These are phyloP conservation scores for Rafetus swinhoei DNA, from an alignment of 2,113 vertebrate species.

Conservation along the genomic window DNA sequence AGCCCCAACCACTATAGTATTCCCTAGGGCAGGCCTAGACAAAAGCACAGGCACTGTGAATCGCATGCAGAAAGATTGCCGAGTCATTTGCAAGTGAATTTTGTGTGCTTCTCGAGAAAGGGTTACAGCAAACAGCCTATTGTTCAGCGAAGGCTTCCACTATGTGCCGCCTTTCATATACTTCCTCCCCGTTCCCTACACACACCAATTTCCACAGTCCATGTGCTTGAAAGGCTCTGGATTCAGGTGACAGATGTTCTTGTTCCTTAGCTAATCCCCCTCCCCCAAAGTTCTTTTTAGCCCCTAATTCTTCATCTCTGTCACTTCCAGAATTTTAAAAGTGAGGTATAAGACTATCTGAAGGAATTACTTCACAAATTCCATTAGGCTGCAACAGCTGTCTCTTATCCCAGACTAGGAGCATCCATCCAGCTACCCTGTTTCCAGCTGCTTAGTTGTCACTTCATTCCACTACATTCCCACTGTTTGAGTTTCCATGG, in stretches of 20 bases:
- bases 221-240: not conserved
- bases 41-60: not conserved
- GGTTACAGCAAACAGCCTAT: not conserved
- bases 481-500: not conserved
- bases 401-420: not conserved
- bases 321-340: constrained; percentile 16
- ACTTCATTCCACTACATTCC: not conserved
- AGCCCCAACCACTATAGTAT: not conserved
- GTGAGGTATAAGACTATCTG: not conserved
- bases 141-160: not conserved
- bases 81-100: not conserved
- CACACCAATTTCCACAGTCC: not conserved
- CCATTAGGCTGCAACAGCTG: not conserved
- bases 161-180: not conserved
- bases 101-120: not conserved
- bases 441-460: constrained; percentile 35
- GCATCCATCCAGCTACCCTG: not conserved
- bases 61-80: not conserved
- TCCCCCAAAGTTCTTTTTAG: not conserved
- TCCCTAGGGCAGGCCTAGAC: accelerated
- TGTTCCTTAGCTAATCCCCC: not conserved
- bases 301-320: not conserved
- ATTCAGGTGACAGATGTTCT: constrained; percentile 18
- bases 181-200: not conserved
- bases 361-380: not conserved